A percentile compares a stretch with the other conserved stretches of the same genome.
Conservation (phyloP, 2,888 invertebrate species). For the Dynastes hyllus region DNA sequence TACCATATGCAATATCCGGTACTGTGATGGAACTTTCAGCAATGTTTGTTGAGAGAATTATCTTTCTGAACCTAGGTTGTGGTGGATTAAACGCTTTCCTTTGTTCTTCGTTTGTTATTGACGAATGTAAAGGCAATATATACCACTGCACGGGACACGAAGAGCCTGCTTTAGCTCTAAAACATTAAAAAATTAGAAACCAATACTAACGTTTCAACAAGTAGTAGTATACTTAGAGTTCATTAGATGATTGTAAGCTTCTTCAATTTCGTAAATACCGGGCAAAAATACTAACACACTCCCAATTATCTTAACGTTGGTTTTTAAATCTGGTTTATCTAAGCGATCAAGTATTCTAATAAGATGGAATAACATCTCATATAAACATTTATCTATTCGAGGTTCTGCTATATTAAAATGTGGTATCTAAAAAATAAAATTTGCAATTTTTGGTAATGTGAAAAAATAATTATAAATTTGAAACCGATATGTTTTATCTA, state of each 20-base stretch:
- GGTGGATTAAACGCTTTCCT: constrained; percentile 76
- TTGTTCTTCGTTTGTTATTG: constrained; percentile 80
- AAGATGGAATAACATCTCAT: constrained; percentile 70
- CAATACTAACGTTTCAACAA: background rate
- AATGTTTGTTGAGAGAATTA: constrained; percentile 92
- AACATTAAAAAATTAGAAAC: background rate
- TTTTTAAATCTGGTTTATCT: constrained; percentile 69
- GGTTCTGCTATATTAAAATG: constrained; percentile 76
- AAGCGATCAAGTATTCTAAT: constrained; percentile 79
- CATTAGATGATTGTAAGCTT: constrained; percentile 73
- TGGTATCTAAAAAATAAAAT: constrained; percentile 72
- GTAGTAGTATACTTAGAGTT: constrained; percentile 32
- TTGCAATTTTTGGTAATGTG: background rate
- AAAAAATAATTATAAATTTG: too few relatives aligned
- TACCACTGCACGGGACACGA: constrained; percentile 62
- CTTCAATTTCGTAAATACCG: constrained; percentile 89
- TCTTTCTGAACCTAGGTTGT: constrained; percentile 81
- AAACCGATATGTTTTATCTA: too few relatives aligned
- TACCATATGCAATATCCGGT: constrained; percentile 88
- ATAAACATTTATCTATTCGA: constrained; percentile 66
- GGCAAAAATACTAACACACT: constrained; percentile 93
- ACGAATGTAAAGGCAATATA: constrained; percentile 76
- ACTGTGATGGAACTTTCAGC: constrained; percentile 95
- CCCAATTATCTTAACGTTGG: constrained; percentile 64
- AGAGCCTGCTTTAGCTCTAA: constrained; percentile 4